These are phyloP conservation scores for Mungos mungo DNA, from an alignment of 2,113 vertebrate species.

Conservation along the genomic window DNA sequence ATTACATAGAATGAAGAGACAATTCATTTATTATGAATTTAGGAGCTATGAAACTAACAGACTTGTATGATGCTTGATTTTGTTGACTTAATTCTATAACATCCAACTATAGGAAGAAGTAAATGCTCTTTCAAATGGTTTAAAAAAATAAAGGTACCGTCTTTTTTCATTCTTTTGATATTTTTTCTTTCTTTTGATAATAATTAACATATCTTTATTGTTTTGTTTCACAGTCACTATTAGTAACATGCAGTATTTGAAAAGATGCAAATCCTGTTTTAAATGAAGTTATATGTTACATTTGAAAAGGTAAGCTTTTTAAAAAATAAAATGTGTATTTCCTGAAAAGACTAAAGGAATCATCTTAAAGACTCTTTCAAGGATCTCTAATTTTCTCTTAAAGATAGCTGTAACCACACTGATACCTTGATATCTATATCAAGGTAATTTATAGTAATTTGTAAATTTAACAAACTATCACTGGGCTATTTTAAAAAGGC, in stretches of 20 bases:
- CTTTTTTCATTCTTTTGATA: background rate
- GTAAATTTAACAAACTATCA: background rate
- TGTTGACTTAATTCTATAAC: background rate
- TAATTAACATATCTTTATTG: background rate
- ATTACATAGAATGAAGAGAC: background rate
- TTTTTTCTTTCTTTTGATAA: background rate
- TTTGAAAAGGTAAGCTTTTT: background rate
- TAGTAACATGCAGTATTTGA: background rate
- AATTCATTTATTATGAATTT: background rate
- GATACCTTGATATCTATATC: background rate
- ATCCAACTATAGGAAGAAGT: background rate
- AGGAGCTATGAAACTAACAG: background rate
- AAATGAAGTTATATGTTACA: background rate
- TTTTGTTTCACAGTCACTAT: background rate
- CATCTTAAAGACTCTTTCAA: background rate
- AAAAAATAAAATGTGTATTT: background rate
- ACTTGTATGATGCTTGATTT: background rate
- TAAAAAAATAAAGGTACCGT: background rate
- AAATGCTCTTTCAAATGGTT: background rate
- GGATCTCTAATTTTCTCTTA: background rate
- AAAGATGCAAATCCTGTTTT: background rate
- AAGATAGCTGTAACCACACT: background rate
- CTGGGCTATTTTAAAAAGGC: background rate
- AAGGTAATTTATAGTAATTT: background rate
- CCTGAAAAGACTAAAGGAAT: background rate